phyloP scores from a whole-genome alignment of 1,140 invertebrate species.

The Drosophila athabasca region DNA sequence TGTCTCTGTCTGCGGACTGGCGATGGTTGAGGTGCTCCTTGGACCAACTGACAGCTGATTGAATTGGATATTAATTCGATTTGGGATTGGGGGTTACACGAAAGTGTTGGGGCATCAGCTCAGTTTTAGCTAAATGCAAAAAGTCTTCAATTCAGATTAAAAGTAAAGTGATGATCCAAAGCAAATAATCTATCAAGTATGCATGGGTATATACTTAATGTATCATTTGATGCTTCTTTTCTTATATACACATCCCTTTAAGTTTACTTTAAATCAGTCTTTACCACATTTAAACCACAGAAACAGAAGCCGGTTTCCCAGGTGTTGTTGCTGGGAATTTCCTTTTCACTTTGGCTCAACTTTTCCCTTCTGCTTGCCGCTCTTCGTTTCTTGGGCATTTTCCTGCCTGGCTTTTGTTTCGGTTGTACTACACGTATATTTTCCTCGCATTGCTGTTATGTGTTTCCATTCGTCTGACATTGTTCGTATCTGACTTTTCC shows the following conservation, averaged over 20 bases:
- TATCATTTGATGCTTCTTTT: too few relatives aligned
- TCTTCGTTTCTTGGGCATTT: constrained; percentile 17
- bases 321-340: constrained; percentile 34
- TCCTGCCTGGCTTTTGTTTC: constrained; percentile 8
- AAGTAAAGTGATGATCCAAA: too few relatives aligned
- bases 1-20: not conserved
- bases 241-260: too few relatives aligned
- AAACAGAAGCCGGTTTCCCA: constrained; percentile 8
- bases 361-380: constrained; percentile 29
- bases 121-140: too few relatives aligned
- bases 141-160: too few relatives aligned
- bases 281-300: not conserved
- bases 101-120: too few relatives aligned
- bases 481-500: constrained; percentile 3
- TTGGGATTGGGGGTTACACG: not conserved
- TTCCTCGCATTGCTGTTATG: constrained; percentile 45
- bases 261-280: not conserved
- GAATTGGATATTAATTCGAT: constrained; percentile 34
- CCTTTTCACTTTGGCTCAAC: constrained; percentile 47
- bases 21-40: not conserved
- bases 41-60: constrained; percentile 41
- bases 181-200: too few relatives aligned
- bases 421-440: constrained; percentile 16
- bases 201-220: too few relatives aligned
- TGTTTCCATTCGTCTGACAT: constrained; percentile 25